Conservation (phyloP, 2,888 invertebrate genomes). For the Eretmocerus hayati region DNA sequence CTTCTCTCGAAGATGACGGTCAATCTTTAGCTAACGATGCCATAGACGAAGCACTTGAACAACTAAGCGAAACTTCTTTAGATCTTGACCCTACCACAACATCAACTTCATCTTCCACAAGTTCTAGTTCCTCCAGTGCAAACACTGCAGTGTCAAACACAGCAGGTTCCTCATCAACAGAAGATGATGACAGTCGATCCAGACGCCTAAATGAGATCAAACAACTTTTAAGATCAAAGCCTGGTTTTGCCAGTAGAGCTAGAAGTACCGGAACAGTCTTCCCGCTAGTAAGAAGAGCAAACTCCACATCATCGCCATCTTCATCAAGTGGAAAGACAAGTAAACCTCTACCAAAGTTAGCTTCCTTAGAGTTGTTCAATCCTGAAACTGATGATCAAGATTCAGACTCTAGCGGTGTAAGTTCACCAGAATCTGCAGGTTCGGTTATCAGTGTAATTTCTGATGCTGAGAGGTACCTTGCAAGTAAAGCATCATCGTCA, state of each 20-base stretch:
- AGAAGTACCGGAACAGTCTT: conserved; percentile 52
- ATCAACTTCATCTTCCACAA: conserved; percentile 1
- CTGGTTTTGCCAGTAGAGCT: conserved; percentile 54
- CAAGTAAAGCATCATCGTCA: no score
- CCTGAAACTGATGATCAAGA: conserved; percentile 87
- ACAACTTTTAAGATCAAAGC: conserved; percentile 62
- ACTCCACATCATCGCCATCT: conserved; percentile 53
- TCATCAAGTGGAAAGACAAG: conserved; percentile 57
- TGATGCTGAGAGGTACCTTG: conserved; percentile 51
- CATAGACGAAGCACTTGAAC: conserved; percentile 18
- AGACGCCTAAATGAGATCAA: conserved; percentile 64
- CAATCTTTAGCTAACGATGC: no score
- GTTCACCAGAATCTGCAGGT: conserved; percentile 80
- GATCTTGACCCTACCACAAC: conserved; percentile 11
- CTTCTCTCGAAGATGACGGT: no score
- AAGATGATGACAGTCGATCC: conserved; percentile 54
- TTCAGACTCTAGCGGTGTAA: conserved; percentile 81
- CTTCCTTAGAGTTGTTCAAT: conserved; percentile 79
- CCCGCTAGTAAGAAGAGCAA: conserved; percentile 66
- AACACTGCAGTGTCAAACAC: conserved; percentile 17
- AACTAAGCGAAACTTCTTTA: no score
- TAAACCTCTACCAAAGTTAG: conserved; percentile 65
- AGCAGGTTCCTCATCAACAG: no score
- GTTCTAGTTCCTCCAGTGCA: no score
- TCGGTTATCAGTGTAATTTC: conserved; percentile 75